A percentile compares a stretch with the other conserved stretches of the same genome.
Evolutionary conservation across 2,113 vertebrate genomes (phyloP).

Genomic region (Colius striatus): DNA sequence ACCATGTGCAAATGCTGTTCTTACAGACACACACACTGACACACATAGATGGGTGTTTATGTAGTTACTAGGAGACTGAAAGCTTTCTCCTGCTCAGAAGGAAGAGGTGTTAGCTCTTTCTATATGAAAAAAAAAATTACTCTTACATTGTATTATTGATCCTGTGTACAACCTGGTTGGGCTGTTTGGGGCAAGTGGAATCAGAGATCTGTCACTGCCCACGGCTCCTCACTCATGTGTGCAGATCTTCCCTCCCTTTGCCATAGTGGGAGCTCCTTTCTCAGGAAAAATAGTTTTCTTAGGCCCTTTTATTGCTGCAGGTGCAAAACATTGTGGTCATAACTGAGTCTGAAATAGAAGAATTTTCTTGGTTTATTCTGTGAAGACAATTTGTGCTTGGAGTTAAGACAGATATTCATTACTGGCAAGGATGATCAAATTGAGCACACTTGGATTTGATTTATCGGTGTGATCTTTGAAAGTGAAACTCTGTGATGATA

Average conservation of each 20-base stretch:
- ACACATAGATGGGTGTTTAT: accelerated
- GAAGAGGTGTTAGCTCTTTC: not conserved
- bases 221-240: accelerated
- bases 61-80: not conserved
- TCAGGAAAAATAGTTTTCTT: not conserved
- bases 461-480: conserved; percentile 22
- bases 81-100: not conserved
- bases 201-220: not conserved
- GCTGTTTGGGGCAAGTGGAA: not conserved
- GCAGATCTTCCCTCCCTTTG: not conserved
- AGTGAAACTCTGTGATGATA: not conserved
- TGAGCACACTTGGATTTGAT: not conserved
- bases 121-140: not conserved
- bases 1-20: not conserved
- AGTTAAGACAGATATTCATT: not conserved
- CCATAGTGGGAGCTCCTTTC: not conserved
- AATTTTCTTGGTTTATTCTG: conserved; percentile 11
- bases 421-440: not conserved
- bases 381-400: not conserved
- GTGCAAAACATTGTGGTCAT: not conserved
- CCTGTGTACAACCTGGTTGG: not conserved
- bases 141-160: not conserved
- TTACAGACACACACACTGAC: not conserved
- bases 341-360: not conserved
- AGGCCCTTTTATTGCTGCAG: not conserved